Evolutionary conservation across 2,113 vertebrate species (phyloP), one percentile per base, ranked within the genome.

Genomic region (Phyllopteryx taeniolatus): DNA sequence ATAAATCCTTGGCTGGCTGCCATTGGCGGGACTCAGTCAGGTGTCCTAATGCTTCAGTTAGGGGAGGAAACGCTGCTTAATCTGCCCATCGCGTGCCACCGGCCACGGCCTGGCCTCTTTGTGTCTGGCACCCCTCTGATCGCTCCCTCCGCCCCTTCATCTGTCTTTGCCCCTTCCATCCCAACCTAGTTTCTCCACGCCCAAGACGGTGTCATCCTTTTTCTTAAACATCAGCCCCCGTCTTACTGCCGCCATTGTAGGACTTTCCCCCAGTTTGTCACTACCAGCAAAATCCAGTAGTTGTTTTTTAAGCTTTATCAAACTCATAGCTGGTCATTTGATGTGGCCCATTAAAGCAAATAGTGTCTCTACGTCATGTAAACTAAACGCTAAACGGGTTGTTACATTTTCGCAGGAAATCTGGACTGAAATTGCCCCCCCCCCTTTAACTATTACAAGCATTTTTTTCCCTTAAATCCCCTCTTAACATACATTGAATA

Each of bases 81-180:
- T 91, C 90, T 90, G 90, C 88, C 91, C 86, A 91, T 92, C 85
- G 88, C 90, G 90, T 92, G 91, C 88, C 90, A 90, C 85, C 66
- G 84, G 83, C 90, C 87, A 79, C 81, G 85, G 87, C 83, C 86
- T 90, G 85, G 87, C 81, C 90, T 89, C 85, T 90, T 91, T 89
- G 87, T 91, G 86, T 90, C 87, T 87, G 88, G 87, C 89, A 84
- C 85, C 83, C 85, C 90, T 83, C 85, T 86, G 85, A 86, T 89
- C 85, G 73, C 61, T 77, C 82, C 85, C 81, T 83, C 61, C 1
- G 12, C 63, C 85, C 77, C 79, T 82, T 86, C 85, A 81, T 84
- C 81, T 85, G 79, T 86, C 88, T 87, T 79, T 79, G 67, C 67
- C 80, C 77, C 71, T 72, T 82, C 77, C 82, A 68, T 70, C 76